Percentiles rank a stretch among this genome's conserved stretches.
Conservation (phyloP, 2,888 invertebrate genomes). For the Cerastis leucographa region DNA sequence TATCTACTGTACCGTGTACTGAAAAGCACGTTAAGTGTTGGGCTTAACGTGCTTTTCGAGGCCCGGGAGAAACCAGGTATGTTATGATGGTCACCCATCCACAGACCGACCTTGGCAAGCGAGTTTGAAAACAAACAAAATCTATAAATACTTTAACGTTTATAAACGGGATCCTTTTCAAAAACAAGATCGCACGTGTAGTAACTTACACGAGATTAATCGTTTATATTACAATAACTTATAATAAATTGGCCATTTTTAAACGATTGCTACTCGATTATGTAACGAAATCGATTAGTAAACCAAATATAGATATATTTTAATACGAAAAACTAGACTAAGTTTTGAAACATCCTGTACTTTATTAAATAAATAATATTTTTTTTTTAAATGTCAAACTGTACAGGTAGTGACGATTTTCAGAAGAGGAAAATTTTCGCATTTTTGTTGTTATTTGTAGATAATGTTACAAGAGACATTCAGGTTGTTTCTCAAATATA, state of each 20-base stretch:
- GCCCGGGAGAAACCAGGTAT: too few relatives aligned
- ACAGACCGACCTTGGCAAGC: too few relatives aligned
- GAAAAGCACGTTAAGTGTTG: too few relatives aligned
- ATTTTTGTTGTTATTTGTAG: conserved; percentile 14
- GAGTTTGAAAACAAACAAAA: not conserved
- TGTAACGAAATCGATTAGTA: conserved; percentile 49
- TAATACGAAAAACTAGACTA: conserved; percentile 38
- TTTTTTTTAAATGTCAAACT: conserved; percentile 59
- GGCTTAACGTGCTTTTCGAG: too few relatives aligned
- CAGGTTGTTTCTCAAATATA: conserved; percentile 8
- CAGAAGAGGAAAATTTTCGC: conserved; percentile 35
- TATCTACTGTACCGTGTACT: too few relatives aligned
- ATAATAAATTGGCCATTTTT: conserved; percentile 45
- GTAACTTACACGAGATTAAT: conserved; percentile 44
- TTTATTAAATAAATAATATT: too few relatives aligned
- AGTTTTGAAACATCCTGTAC: conserved; percentile 42
- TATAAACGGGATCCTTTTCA: conserved; percentile 21
- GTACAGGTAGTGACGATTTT: conserved; percentile 39
- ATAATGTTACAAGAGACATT: conserved; percentile 1
- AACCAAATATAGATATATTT: conserved; percentile 47
- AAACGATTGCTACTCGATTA: conserved; percentile 30
- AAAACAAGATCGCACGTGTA: conserved; percentile 40
- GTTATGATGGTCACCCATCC: too few relatives aligned
- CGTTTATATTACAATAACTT: conserved; percentile 54
- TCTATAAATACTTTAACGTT: conserved; percentile 8